Evolutionary conservation across 1,140 invertebrate genomes (phyloP), one percentile per base, ranked within the genome.

Genomic region (Lucilia cuprina): DNA sequence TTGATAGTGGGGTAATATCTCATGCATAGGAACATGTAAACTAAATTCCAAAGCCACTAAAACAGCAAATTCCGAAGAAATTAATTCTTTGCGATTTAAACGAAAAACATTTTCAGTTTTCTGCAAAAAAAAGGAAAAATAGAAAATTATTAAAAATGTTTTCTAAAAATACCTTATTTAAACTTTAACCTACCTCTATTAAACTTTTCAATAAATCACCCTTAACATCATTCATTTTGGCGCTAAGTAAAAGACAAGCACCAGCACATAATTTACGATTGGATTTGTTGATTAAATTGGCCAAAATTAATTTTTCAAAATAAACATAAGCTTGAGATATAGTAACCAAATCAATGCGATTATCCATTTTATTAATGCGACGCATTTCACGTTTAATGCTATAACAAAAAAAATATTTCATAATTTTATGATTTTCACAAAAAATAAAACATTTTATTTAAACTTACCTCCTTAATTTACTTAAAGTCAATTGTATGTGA

Each of bases 271-370:
- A 92, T 92, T 99, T 99, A 30, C 98, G 93, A 89, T 99, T 99
- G 89, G 96, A 95, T 92, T 99, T 99, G 87, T 97, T 98, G 17
- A 99, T 97, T 55, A 98, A 92, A 90, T 96, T 97, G 84, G 95
- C 95, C 60, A 99, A 92, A 88, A 99, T 98, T 8, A 99, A 93
- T 89, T 98, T 98, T 92, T 99, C 98, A 93, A 99, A 99, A 91
- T 98, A 99, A 35, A 99, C 98, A 91, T 99, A 99, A 0, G 98
- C 96, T 92, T 98, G 97, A 49, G 98, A 98, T 21, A 99, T 96
- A 12, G 97, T 98, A 84, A 99, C 92, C 65, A 98, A 92, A 92
- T 99, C 98, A 49, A 94, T 92, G 85, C 95, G 95, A 88, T 94
- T 95, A 90, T 98, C 97, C 84, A 95, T 93, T 91, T 97, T 97